Conservation (phyloP, 2,888 invertebrate species). For the Abrostola triplasia region DNA sequence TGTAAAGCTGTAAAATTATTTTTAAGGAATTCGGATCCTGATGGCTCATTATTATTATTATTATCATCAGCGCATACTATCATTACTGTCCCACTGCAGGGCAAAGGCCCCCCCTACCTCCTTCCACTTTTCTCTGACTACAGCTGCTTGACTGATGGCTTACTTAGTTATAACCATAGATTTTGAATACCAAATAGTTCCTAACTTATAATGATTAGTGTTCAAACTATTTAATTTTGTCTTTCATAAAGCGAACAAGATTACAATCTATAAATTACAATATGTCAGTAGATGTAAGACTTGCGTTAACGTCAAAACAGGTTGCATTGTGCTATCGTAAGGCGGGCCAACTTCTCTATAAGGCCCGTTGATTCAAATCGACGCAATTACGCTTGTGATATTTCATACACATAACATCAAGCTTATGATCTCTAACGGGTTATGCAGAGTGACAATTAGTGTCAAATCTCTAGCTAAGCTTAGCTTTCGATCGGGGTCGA, state of each 20-base stretch:
- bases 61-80: no score
- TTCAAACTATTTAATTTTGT: background rate
- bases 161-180: no score
- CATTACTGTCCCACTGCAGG: no score
- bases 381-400: slow-evolving; percentile 45
- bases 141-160: no score
- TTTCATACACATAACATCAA: slow-evolving; percentile 35
- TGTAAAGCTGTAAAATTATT: no score
- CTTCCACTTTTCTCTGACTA: no score
- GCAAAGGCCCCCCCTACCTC: no score
- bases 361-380: slow-evolving; percentile 48
- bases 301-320: slow-evolving; percentile 44
- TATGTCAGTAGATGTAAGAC: slow-evolving; percentile 22
- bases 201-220: background rate
- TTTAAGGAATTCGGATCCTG: no score
- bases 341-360: slow-evolving; percentile 55
- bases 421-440: slow-evolving; percentile 28
- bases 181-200: no score
- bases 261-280: slow-evolving; percentile 10
- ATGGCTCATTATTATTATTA: no score
- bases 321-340: slow-evolving; percentile 56
- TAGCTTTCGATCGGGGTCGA: slow-evolving; percentile 8
- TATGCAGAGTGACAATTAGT: slow-evolving; percentile 37
- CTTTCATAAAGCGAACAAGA: background rate
- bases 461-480: slow-evolving; percentile 28